Base-by-base conservation (phyloP, 2,888 invertebrate genomes). In the Pyrrhia umbra region DNA sequence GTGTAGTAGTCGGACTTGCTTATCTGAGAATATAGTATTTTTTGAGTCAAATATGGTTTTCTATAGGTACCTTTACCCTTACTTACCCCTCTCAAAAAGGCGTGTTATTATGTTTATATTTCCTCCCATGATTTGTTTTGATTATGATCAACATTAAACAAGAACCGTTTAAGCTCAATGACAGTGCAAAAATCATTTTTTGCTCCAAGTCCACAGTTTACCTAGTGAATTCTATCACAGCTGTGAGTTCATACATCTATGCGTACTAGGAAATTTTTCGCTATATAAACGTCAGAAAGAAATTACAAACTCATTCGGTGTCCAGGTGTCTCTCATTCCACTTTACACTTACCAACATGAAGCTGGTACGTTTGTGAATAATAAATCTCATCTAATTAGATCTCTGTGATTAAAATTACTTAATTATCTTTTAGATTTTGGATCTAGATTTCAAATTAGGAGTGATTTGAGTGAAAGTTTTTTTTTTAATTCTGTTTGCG, bases 271-370 rank as follows among this genome's bases (percentile, higher is more conserved):
- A 85, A 86, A 87, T 79, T 80, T 82, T 85, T 85, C 75, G 83
- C 82, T 92, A 93, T 93, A 93, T 89, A 93, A 90, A 90, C 88
- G 82, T 70, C 77, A 70, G 77, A 76, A 81, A 82, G 86, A 88
- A 88, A 88, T 90, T 87, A 83, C 77, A 75, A 75, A 77, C 75
- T 80, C 91, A 91, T 90, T 92, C 87, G 67, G 74, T 75, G 66
- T 79, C 71, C 80, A 81, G 73, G 78, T 82, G 84, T 70, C 80
- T 75, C 51, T 74, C 68, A 75, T 63, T 68, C 61, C 72, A 70
- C 75, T 75, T 77, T 78, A 75, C 52, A 50, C 15, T 30, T 60
- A 72, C 61, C 81, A 88, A 80, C 78, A 93, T 94, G 94, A 93
- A 90, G 79, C 80, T 91, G 92, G 93, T 93, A 89, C 84, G 93